Conservation (phyloP, 2,888 invertebrate genomes). For the Disparrhopalites patrizii region DNA sequence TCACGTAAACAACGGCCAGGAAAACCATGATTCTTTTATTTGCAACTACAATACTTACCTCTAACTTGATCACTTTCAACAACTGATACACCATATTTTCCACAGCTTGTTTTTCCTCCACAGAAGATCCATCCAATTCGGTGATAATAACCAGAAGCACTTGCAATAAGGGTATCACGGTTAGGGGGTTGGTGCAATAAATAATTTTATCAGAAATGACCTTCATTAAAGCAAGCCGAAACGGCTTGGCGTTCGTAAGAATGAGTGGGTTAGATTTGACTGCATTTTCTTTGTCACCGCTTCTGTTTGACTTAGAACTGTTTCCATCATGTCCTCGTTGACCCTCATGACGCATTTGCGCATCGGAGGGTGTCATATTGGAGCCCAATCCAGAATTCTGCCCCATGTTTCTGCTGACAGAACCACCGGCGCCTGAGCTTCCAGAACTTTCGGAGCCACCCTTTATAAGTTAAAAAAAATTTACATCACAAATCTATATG, state of each 20-base stretch:
- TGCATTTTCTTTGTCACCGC: constrained; percentile 10
- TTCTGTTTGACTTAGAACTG: constrained; percentile 4
- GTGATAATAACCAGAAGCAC: constrained; percentile 46
- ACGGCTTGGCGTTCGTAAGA: constrained; percentile 34
- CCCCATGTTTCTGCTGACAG: constrained; percentile 29
- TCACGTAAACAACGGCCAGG: background rate
- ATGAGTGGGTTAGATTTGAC: background rate
- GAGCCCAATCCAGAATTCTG: background rate
- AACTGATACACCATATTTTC: constrained; percentile 40
- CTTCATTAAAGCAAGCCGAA: constrained; percentile 45
- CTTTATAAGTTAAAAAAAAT: constrained; percentile 12
- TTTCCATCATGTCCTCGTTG: constrained; percentile 1
- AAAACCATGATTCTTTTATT: background rate
- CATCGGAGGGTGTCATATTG: background rate
- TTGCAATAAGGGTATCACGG: constrained; percentile 46
- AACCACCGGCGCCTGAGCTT: constrained; percentile 47
- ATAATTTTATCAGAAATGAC: constrained; percentile 42
- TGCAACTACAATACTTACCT: constrained; percentile 24
- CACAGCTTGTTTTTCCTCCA: constrained; percentile 43
- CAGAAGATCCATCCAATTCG: constrained; percentile 45
- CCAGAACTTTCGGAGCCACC: constrained; percentile 48
- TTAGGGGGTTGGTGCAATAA: constrained; percentile 38
- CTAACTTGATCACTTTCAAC: constrained; percentile 44
- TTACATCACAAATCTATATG: background rate
- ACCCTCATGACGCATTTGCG: background rate